Evolutionary conservation across 1,140 invertebrate species (phyloP).

Genomic region (Drosophila murphyi): DNA sequence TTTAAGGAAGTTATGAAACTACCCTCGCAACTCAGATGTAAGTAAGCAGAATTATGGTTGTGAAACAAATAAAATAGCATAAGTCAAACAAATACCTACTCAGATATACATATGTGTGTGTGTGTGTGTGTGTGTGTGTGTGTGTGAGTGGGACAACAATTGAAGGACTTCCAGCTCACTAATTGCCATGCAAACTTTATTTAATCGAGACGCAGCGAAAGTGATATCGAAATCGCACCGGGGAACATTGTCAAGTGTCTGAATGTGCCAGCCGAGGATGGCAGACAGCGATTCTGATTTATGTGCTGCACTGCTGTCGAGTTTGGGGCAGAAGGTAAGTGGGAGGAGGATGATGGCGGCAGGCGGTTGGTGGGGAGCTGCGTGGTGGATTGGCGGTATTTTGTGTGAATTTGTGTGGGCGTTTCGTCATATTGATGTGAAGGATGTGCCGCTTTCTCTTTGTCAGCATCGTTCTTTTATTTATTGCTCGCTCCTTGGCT

Average conservation of each 20-base stretch:
- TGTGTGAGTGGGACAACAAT: not conserved
- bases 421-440: not conserved
- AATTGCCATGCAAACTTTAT: not conserved
- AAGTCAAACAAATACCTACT: not conserved
- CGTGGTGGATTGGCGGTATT: not conserved
- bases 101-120: too few species aligned
- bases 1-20: too few species aligned
- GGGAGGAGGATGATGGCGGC: not conserved
- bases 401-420: not conserved
- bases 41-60: too few species aligned
- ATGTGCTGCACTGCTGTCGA: conserved; percentile 5
- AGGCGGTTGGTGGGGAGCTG: not conserved
- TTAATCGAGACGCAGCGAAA: not conserved
- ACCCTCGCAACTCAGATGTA: too few species aligned
- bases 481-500: conserved; percentile 43
- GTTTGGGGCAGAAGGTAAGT: not conserved
- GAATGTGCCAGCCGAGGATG: conserved; percentile 16
- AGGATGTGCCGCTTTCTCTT: conserved; percentile 5
- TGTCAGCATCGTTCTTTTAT: conserved; percentile 36
- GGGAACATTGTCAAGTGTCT: conserved; percentile 9
- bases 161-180: not conserved
- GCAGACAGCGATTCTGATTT: conserved; percentile 34
- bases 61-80: too few species aligned
- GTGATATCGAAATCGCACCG: conserved; percentile 2
- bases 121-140: too few species aligned